Base-by-base conservation (phyloP, 2,888 invertebrate genomes). In the Andrena dorsata region DNA sequence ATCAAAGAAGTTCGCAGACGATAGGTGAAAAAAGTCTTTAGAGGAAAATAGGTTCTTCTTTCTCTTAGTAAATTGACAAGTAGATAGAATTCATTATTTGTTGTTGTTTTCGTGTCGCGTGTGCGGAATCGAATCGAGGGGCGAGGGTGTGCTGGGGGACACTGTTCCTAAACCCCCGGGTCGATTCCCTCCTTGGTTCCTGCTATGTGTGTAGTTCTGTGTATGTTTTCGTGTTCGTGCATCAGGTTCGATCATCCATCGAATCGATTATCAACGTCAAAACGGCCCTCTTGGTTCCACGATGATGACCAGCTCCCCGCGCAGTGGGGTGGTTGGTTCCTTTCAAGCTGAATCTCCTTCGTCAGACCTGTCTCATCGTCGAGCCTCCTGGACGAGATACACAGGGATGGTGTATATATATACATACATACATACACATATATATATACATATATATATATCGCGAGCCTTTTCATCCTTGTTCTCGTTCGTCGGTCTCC, bases 11-110 rank as follows among this genome's bases (percentile, higher is more conserved):
- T 76, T 41, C 82, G 80, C 75, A 68, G 81, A 82, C 79, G 82
- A 80, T 78, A 83, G 91, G 92, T 92, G 92, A 90, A 92, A 93
- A 92, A 92, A 92, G 91, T 91, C 88, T 91, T 92, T 91, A 90
- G 91, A 93, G 89, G 90, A 92, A 92, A 93, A 92, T 92, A 93
- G 89, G 65, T 90, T 90, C 84, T 90, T 68, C 20, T 41, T 65
- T 80, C 72, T 72, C 65, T 72, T 87, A 86, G 89, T 90, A 90
- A 93, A 93, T 93, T 93, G 92, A 93, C 93, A 92, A 92, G 93
- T 93, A 93, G 92, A 93, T 92, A 91, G 90, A 84, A 76, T 89
- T 68, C 16, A 41, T 41, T 41, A 41, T 41, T 41, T 41, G 41
- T 41, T 41, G 16, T 41, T 56, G 76, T 87, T 63, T 86, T 58